Percentiles rank a stretch among this genome's conserved stretches.
phyloP scores from a whole-genome alignment of 2,797 vertebrate species.

The Oreochromis grahami region DNA sequence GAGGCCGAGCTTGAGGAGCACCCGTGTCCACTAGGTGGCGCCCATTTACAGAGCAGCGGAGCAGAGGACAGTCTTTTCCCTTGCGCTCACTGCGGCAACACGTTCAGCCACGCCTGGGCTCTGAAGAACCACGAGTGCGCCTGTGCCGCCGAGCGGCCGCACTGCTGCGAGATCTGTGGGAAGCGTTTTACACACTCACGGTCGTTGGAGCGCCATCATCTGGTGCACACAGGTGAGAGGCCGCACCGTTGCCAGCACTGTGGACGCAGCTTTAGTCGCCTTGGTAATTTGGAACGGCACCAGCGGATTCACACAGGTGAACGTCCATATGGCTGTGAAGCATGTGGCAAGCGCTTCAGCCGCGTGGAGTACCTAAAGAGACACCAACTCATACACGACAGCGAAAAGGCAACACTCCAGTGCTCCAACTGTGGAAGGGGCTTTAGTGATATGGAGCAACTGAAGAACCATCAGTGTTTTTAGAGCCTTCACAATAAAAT shows the following conservation, averaged over 20 bases:
- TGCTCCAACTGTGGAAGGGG: slow-evolving; percentile 72
- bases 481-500: not conserved
- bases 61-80: slow-evolving; percentile 86
- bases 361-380: slow-evolving; percentile 82
- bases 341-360: slow-evolving; percentile 92
- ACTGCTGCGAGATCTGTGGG: slow-evolving; percentile 90
- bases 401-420: slow-evolving; percentile 64
- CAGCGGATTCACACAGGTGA: slow-evolving; percentile 89
- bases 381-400: slow-evolving; percentile 79
- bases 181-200: slow-evolving; percentile 96
- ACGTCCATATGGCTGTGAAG: slow-evolving; percentile 89
- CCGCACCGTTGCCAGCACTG: slow-evolving; percentile 93
- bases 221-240: slow-evolving; percentile 90
- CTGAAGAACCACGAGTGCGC: slow-evolving; percentile 91
- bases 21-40: slow-evolving; percentile 75
- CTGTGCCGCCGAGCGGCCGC: slow-evolving; percentile 88
- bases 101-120: slow-evolving; percentile 90
- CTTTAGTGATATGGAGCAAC: slow-evolving; percentile 71
- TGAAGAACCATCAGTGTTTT: slow-evolving; percentile 78
- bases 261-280: slow-evolving; percentile 92
- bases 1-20: slow-evolving; percentile 75
- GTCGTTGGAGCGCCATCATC: slow-evolving; percentile 93
- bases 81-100: slow-evolving; percentile 87
- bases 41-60: slow-evolving; percentile 82
- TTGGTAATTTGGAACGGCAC: slow-evolving; percentile 94